Conservation (phyloP, 2,888 invertebrate genomes). For the Teinopalpus imperialis region DNA sequence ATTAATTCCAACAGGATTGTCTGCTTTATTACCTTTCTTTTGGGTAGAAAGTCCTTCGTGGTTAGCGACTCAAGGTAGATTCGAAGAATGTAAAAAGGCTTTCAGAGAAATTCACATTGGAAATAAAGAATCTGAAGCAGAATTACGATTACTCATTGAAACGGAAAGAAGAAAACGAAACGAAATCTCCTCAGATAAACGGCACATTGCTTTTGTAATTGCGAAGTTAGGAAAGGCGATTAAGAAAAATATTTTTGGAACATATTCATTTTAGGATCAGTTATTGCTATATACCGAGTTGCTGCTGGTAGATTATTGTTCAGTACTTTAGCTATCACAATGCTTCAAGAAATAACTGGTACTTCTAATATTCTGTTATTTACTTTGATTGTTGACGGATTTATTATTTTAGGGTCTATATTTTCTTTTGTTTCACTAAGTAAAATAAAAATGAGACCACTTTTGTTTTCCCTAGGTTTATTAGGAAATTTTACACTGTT, state of each 20-base stretch:
- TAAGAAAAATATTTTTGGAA: slow-evolving; percentile 29
- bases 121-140: slow-evolving; percentile 26
- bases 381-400: slow-evolving; percentile 30
- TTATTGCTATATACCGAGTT: slow-evolving; percentile 29
- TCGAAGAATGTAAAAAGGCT: slow-evolving; percentile 32
- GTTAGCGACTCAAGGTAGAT: slow-evolving; percentile 39
- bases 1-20: slow-evolving; percentile 30
- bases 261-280: slow-evolving; percentile 12
- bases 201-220: background rate
- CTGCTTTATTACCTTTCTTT: slow-evolving; percentile 33
- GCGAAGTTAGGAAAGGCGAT: slow-evolving; percentile 19
- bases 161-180: slow-evolving; percentile 19
- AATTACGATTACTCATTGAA: slow-evolving; percentile 28
- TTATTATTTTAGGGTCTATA: slow-evolving; percentile 22
- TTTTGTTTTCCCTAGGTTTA: slow-evolving; percentile 26
- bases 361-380: slow-evolving; percentile 29
- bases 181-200: slow-evolving; percentile 11
- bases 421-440: slow-evolving; percentile 24
- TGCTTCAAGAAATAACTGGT: slow-evolving; percentile 34
- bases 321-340: slow-evolving; percentile 31
- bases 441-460: slow-evolving; percentile 27
- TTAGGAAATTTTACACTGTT: slow-evolving; percentile 25
- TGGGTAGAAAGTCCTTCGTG: slow-evolving; percentile 39
- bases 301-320: slow-evolving; percentile 30
- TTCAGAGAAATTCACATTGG: slow-evolving; percentile 32